Conservation (phyloP, 2,888 invertebrate genomes). For the Agrotis clavis region DNA sequence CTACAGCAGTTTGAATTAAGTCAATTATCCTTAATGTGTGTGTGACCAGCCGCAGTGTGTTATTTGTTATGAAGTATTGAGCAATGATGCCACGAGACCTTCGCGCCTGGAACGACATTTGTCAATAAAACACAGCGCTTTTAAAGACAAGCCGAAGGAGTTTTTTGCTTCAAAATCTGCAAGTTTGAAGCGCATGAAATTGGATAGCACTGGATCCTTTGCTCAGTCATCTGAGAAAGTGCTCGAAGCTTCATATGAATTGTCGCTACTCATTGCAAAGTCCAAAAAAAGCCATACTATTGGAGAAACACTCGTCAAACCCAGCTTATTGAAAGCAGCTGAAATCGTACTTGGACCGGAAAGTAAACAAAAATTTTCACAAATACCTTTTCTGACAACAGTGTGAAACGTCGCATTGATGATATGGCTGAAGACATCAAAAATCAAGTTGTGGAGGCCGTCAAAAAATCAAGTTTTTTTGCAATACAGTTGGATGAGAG, state of each 20-base stretch:
- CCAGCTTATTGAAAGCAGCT: not conserved
- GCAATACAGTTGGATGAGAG: too few species aligned
- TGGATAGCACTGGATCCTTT: slow-evolving; percentile 25
- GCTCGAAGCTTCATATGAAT: slow-evolving; percentile 27
- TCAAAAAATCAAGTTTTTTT: too few species aligned
- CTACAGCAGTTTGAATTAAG: too few species aligned
- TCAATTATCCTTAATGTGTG: too few species aligned
- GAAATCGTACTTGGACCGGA: not conserved
- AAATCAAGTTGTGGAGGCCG: too few species aligned
- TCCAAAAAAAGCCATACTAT: not conserved
- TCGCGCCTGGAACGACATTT: not conserved
- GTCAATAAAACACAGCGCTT: not conserved
- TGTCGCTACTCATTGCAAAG: slow-evolving; percentile 7
- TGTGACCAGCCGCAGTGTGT: too few species aligned
- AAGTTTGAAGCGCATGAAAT: slow-evolving; percentile 23
- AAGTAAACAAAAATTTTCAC: not conserved
- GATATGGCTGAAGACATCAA: too few species aligned
- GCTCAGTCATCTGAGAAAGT: slow-evolving; percentile 30
- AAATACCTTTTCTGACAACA: slow-evolving; percentile 2
- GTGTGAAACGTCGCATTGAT: not conserved
- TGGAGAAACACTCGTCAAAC: slow-evolving; percentile 1
- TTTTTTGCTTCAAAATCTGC: slow-evolving; percentile 18
- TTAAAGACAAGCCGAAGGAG: not conserved
- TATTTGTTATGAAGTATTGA: too few species aligned
- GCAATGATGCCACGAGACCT: too few species aligned